These are phyloP conservation scores for Hypena proboscidalis DNA, from an alignment of 2,888 invertebrate species.

Conservation along the genomic window DNA sequence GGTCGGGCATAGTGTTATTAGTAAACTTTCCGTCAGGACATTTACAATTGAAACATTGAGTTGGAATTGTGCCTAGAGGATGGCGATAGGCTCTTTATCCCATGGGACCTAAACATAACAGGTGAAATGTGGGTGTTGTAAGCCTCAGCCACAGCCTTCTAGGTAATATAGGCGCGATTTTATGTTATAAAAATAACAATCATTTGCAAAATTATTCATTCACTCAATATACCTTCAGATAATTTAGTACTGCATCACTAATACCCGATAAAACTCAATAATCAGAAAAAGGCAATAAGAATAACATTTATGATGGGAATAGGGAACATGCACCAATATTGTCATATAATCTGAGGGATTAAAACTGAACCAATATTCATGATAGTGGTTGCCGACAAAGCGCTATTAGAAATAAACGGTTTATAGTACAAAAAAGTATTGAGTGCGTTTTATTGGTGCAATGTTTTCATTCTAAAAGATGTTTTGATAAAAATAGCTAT, in stretches of 20 bases:
- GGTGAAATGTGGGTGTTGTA: no score
- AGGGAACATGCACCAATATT: slow-evolving; percentile 24
- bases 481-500: not conserved
- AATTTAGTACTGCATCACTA: slow-evolving; percentile 5
- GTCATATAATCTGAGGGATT: slow-evolving; percentile 50
- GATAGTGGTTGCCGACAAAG: slow-evolving; percentile 44
- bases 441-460: no score
- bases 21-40: no score
- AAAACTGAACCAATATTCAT: slow-evolving; percentile 54
- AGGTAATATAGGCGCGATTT: not conserved
- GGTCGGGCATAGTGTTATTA: no score
- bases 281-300: slow-evolving; percentile 20
- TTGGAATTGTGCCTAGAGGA: no score
- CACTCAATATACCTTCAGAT: not conserved
- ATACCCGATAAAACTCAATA: slow-evolving; percentile 37
- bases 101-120: no score
- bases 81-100: no score
- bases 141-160: no score
- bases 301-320: slow-evolving; percentile 17
- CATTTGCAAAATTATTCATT: not conserved
- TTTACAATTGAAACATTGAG: no score
- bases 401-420: slow-evolving; percentile 30
- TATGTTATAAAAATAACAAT: not conserved
- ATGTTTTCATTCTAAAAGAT: no score
- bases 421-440: not conserved